Base-by-base conservation (phyloP, 2,888 invertebrate genomes). In the Rhimphoctona megacephalus region DNA sequence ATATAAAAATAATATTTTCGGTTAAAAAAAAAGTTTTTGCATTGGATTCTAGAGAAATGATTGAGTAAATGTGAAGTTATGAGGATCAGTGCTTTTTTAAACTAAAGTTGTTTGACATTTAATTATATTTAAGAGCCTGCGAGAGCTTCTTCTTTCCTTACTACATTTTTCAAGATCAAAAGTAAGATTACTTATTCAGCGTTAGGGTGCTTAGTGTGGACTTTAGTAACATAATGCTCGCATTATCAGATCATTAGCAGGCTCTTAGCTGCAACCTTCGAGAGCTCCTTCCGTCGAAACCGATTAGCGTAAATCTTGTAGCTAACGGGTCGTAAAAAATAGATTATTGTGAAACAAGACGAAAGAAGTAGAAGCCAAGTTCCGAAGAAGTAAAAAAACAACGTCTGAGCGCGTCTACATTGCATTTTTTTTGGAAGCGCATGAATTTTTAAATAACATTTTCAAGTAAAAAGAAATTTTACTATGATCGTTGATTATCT, bases 171-270 rank as follows among this genome's bases (percentile, higher is more conserved):
- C 6, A 5, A 49, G 49, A 49, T 54, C 36, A 36, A 6, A 73
- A 22, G n/a, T 54, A 22, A 6, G 39, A 61, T 74, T 25, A 74
- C 43, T 57, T 25, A 74, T 74, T 74, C 25, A 74, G 25, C n/a
- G 25, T 43, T 25, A 22, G 2, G 49, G n/a, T 19, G n/a, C 49
- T 49, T 19, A 49, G 49, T 49, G 5, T 19, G 19, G 19, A 49
- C 19, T 7, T 19, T 4, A 7, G 19, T 6, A 49, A 49, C 19
- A 49, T 49, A 30, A 36, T 36, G 22, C 39, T 25, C 25, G 19
- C 22, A 30, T 33, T 49, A n/a, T n/a, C 19, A 9, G n/a, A 30
- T 30, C 9, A 19, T 39, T 33, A 73, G 19, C 6, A 52, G 8
- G 33, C 49, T n/a, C 19, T 49, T 49, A 19, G 49, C 49, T 49